Evolutionary conservation across 2,888 invertebrate genomes (phyloP).

Genomic region (Leptinotarsa tumamoca): DNA sequence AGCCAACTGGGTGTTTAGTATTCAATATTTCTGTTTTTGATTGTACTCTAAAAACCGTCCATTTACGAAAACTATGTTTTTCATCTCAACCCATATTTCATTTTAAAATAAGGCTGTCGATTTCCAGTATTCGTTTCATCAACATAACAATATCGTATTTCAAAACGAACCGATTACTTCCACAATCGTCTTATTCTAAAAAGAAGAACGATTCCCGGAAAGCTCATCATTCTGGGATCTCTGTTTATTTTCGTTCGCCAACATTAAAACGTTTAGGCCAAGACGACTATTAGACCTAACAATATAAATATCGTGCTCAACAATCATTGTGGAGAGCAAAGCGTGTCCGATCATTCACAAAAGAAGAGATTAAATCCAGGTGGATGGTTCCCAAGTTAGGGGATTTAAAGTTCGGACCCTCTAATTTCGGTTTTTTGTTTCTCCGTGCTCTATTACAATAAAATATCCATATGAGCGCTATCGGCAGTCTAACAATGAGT

Average conservation of each 20-base stretch:
- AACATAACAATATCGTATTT: no score
- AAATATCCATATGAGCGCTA: constrained; percentile 18
- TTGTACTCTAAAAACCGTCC: no score
- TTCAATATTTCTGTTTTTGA: no score
- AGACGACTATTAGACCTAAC: constrained; percentile 32
- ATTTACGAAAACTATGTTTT: no score
- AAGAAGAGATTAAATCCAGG: constrained; percentile 41
- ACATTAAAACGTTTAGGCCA: constrained; percentile 22
- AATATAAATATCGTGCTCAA: constrained; percentile 46
- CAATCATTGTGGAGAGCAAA: constrained; percentile 39
- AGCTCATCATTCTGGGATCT: not conserved
- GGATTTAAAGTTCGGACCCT: constrained; percentile 35
- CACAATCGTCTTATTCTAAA: not conserved
- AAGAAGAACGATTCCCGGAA: not conserved
- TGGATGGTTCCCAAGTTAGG: constrained; percentile 42
- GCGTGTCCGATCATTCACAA: constrained; percentile 38
- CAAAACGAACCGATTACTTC: no score
- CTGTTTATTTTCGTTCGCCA: constrained; percentile 4
- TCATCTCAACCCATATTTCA: no score
- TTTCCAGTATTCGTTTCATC: no score
- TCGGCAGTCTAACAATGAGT: constrained; percentile 16
- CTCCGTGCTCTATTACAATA: constrained; percentile 10
- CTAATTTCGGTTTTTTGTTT: constrained; percentile 27
- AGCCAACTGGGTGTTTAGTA: no score
- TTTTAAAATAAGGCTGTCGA: no score